These are phyloP conservation scores for Ceyx melanurus DNA, from an alignment of 2,113 vertebrate species.

Conservation along the genomic window DNA sequence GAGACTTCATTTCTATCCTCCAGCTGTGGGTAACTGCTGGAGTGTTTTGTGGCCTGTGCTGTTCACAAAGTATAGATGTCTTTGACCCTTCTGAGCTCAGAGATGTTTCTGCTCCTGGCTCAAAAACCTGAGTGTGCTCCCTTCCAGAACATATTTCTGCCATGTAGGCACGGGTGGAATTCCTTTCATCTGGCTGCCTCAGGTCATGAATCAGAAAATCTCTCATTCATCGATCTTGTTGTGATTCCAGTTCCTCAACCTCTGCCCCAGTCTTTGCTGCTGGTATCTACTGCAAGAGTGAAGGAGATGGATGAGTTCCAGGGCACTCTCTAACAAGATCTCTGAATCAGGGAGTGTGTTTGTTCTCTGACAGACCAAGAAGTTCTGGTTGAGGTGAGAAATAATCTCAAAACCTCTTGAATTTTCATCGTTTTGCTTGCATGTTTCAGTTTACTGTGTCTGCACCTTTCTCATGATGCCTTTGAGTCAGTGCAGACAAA, in stretches of 20 bases:
- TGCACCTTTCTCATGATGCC: not conserved
- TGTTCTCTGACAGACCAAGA: fast-evolving
- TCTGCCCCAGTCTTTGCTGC: not conserved
- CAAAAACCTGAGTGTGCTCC: not conserved
- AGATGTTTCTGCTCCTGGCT: not conserved
- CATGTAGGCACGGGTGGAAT: not conserved
- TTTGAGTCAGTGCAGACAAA: not conserved
- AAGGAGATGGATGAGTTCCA: not conserved
- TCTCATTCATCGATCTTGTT: fast-evolving
- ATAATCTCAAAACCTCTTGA: not conserved
- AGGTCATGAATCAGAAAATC: not conserved
- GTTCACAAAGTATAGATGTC: not conserved
- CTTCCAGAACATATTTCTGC: not conserved
- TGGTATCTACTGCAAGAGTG: not conserved
- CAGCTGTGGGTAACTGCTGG: not conserved
- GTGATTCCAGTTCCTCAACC: not conserved
- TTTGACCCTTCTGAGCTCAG: not conserved
- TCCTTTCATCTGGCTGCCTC: not conserved
- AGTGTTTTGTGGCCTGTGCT: not conserved
- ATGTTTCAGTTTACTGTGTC: fast-evolving
- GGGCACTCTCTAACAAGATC: not conserved
- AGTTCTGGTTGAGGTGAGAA: not conserved
- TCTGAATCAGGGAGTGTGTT: not conserved
- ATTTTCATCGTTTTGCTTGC: not conserved
- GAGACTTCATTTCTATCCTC: not conserved